Conservation (phyloP, 2,888 invertebrate species). For the Heliconius hortense region DNA sequence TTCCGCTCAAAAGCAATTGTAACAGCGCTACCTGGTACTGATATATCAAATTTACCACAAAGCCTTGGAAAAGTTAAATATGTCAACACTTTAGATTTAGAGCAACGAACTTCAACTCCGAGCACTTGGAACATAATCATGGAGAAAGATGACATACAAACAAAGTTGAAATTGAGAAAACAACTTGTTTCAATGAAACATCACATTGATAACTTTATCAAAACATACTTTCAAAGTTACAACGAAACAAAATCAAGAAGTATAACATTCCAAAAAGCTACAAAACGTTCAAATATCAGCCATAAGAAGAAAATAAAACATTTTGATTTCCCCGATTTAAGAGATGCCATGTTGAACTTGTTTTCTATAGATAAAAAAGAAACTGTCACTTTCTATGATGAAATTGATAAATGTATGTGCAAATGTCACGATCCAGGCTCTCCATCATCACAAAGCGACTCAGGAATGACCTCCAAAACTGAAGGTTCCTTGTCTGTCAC, state of each 20-base stretch:
- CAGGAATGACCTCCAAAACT: slow-evolving; percentile 57
- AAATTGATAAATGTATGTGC: slow-evolving; percentile 53
- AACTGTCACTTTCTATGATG: slow-evolving; percentile 42
- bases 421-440: slow-evolving; percentile 56
- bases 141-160: slow-evolving; percentile 61
- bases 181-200: slow-evolving; percentile 63
- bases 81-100: slow-evolving; percentile 48
- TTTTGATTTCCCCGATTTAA: slow-evolving; percentile 69
- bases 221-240: slow-evolving; percentile 52
- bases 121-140: slow-evolving; percentile 67
- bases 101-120: slow-evolving; percentile 51
- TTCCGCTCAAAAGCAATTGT: slow-evolving; percentile 60
- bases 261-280: slow-evolving; percentile 47
- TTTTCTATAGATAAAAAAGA: slow-evolving; percentile 52
- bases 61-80: slow-evolving; percentile 50
- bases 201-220: slow-evolving; percentile 60
- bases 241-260: slow-evolving; percentile 37
- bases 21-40: slow-evolving; percentile 51
- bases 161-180: slow-evolving; percentile 61
- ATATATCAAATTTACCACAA: slow-evolving; percentile 52
- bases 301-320: slow-evolving; percentile 67
- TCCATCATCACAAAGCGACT: slow-evolving; percentile 54
- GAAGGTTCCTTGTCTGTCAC: slow-evolving; percentile 61
- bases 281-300: slow-evolving; percentile 50
- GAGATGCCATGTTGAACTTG: slow-evolving; percentile 66